Evolutionary conservation across 2,888 invertebrate genomes (phyloP), one percentile per base, ranked within the genome.

Genomic region (Subacronicta megacephala): DNA sequence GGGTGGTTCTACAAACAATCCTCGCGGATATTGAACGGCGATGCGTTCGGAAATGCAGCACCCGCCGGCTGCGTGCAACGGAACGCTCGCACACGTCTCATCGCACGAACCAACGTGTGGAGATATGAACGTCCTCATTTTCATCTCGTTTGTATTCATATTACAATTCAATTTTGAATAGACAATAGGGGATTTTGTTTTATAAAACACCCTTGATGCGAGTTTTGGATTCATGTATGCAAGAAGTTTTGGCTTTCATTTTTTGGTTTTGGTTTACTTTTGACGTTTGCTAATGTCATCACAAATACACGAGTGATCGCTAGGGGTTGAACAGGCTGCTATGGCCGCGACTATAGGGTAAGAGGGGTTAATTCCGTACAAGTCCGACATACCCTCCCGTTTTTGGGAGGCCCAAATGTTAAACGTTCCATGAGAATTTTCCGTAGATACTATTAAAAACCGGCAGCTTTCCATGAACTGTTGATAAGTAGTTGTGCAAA

Each of bases 21-120:
- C 89, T 84, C 89, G 89, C 90, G 92, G 92, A 93, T 93, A 93
- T 93, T 93, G 93, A 93, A 92, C 92, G 92, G 81, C 83, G 89
- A 89, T 92, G 93, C 92, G 92, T 93, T 91, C 84, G 93, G 92
- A 92, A 92, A 92, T 91, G 90, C 90, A 88, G 81, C 82, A 81
- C 82, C 57, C 80, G 84, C 80, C 85, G 87, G 83, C 85, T 90
- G 90, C 88, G 88, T 90, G 87, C 84, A 81, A 76, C 78, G 84
- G 85, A 86, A 83, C 83, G 79, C 72, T 82, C 83, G 78, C 73
- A 82, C 83, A 82, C 86, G 84, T 87, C 86, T 86, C 89, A 87
- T 85, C 84, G 89, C 87, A 74, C 82, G 80, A 80, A 84, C 83
- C 83, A 83, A 85, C 84, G 88, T 87, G 88, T 85, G 88, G 89